Evolutionary conservation across 30 jellyfish, hydroid and myxozoan species (phyloP), one percentile per base, ranked within the genome.

Genomic region (Pseudorhiza aurosa): DNA sequence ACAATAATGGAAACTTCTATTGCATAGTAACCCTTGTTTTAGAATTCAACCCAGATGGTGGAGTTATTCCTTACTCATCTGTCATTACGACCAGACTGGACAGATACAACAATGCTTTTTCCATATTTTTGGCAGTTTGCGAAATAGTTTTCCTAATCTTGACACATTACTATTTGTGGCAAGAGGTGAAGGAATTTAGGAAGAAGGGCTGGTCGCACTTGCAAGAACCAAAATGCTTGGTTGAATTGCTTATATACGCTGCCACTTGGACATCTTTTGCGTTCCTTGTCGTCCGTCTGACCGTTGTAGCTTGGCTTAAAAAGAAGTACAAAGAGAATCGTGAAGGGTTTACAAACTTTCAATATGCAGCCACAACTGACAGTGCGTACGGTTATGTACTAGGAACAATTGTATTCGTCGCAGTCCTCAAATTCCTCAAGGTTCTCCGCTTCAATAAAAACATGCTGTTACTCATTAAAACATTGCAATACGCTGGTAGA

Each of bases 301-400:
- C 87, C 40, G 85, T 84, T 11, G 98, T 84, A 25, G 47, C 31
- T 5, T 65, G 84, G 90, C 75, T 85, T 18, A 84, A 84, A 50
- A 59, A 39, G 44, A 36, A 47, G 29, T 91, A 84, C 60, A 53
- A 42, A 30, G 64, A 70, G 1, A 43, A 69, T 55, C 94, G 83
- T 25, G 62, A 58, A 17, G 50, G n/a, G 14, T 91, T 76, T 56
- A 76, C 88, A 0, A 76, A 85, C 51, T 91, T 91, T 55, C 94
- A 84, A 28, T 32, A 59, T 39, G 96, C 98, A 11, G 98, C 98
- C 7, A 47, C 78, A 8, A 72, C 27, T 33, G 98, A 91, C 72
- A 31, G 6, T 35, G 78, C 83, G 12, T 85, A 84, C 49, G 96
- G 95, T 5, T 57, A 84, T 68, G 39, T 68, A 18, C n/a, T n/a